A percentile compares a stretch with the other conserved stretches of the same genome.
Evolutionary conservation across 2,797 vertebrate genomes (phyloP).

Genomic region (Ctenochaetus hawaiiensis): DNA sequence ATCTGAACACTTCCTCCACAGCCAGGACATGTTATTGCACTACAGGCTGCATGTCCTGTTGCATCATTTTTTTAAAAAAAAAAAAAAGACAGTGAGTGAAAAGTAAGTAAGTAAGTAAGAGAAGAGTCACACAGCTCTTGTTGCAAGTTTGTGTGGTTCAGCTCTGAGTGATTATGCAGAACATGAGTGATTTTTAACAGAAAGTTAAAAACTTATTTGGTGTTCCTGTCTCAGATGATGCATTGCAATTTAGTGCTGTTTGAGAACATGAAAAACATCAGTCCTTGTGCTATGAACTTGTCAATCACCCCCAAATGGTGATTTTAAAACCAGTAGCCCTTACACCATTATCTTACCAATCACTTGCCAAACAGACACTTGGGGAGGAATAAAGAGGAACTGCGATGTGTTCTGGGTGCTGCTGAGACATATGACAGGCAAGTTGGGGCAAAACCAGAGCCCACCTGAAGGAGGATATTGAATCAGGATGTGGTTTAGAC

Average conservation of each 20-base stretch:
- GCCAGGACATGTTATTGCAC: background rate
- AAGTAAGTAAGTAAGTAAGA: too few relatives aligned
- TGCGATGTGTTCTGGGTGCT: constrained; percentile 27
- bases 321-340: background rate
- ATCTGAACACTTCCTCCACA: background rate
- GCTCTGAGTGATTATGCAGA: too few relatives aligned
- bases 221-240: too few relatives aligned
- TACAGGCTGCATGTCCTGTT: background rate
- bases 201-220: too few relatives aligned
- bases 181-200: too few relatives aligned
- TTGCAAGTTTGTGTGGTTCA: too few relatives aligned
- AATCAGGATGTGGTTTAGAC: constrained; percentile 63
- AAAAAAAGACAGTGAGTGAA: too few relatives aligned
- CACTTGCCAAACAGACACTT: constrained; percentile 12
- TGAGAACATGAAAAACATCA: too few relatives aligned
- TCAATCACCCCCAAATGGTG: too few relatives aligned
- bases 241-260: too few relatives aligned
- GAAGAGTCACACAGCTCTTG: too few relatives aligned
- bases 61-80: background rate
- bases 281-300: too few relatives aligned
- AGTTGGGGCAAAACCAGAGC: constrained; percentile 43
- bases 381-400: background rate
- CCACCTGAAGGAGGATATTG: constrained; percentile 54
- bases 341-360: background rate
- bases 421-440: constrained; percentile 62